Percentiles rank a stretch among this genome's conserved stretches.
Conservation (phyloP, 2,113 vertebrate genomes). For the Oophaga pumilio region DNA sequence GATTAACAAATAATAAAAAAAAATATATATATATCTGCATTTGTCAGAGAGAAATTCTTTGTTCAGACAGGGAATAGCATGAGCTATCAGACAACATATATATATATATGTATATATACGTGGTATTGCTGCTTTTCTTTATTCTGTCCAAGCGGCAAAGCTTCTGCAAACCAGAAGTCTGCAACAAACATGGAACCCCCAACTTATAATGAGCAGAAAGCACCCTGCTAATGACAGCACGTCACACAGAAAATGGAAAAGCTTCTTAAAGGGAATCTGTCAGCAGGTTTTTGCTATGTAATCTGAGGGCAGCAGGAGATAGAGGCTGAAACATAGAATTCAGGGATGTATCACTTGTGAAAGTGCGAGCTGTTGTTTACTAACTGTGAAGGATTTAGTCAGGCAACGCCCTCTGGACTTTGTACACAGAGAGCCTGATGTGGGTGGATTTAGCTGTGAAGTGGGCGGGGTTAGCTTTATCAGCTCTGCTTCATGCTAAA, state of each 20-base stretch:
- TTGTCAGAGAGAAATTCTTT: constrained; percentile 7
- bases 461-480: too few species aligned
- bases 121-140: constrained; percentile 57
- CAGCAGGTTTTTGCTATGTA: too few species aligned
- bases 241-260: constrained; percentile 32
- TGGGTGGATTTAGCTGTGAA: too few species aligned
- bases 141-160: constrained; percentile 29
- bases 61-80: constrained; percentile 49
- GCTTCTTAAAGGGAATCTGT: background rate
- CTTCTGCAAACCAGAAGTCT: background rate
- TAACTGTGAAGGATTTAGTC: too few species aligned
- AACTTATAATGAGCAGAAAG: constrained; percentile 37
- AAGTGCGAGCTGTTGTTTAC: too few species aligned
- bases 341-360: too few species aligned
- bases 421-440: too few species aligned
- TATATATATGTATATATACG: background rate
- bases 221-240: constrained; percentile 24
- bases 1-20: constrained; percentile 47
- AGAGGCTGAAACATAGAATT: too few species aligned
- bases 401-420: too few species aligned
- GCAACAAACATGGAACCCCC: constrained; percentile 11
- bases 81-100: constrained; percentile 40
- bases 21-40: constrained; percentile 14
- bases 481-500: too few species aligned
- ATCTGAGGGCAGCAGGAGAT: too few species aligned